A percentile compares a stretch with the other conserved stretches of the same genome.
These are phyloP conservation scores for Motacilla tschutschensis DNA, from an alignment of 2,113 vertebrate genomes.

Conservation along the genomic window DNA sequence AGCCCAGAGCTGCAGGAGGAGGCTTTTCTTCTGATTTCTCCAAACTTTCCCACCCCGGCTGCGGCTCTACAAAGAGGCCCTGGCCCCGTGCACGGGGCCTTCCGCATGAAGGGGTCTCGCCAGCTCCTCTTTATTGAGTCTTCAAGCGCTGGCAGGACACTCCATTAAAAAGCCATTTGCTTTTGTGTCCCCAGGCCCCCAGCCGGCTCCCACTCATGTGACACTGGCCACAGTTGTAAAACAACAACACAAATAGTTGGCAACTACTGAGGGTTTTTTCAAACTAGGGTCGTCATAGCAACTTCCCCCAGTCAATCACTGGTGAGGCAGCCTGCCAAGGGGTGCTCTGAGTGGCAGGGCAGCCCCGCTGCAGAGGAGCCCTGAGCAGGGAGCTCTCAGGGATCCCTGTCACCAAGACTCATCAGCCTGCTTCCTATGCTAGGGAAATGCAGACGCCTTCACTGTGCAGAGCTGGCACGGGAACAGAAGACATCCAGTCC, in stretches of 20 bases:
- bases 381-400: neutral
- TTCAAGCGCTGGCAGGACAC: slow-evolving; percentile 77
- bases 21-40: slow-evolving; percentile 13
- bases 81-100: slow-evolving; percentile 57
- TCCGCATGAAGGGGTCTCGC: slow-evolving; percentile 70
- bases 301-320: slow-evolving; percentile 74
- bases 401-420: neutral
- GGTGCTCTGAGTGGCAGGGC: slow-evolving; percentile 37
- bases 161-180: slow-evolving; percentile 86
- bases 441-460: neutral
- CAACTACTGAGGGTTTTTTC: slow-evolving; percentile 77
- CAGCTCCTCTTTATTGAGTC: slow-evolving; percentile 78
- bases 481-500: neutral
- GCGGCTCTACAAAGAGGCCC: slow-evolving; percentile 69
- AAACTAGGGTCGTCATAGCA: slow-evolving; percentile 75
- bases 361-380: neutral
- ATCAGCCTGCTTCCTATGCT: fast-evolving
- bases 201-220: slow-evolving; percentile 83
- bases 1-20: neutral
- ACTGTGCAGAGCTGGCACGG: neutral
- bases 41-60: slow-evolving; percentile 66
- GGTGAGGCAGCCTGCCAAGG: slow-evolving; percentile 16
- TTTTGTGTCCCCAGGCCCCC: slow-evolving; percentile 78
- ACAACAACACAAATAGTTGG: slow-evolving; percentile 81
- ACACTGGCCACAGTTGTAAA: slow-evolving; percentile 79